Conservation (phyloP, 2,797 vertebrate genomes). For the Agapornis canus region DNA sequence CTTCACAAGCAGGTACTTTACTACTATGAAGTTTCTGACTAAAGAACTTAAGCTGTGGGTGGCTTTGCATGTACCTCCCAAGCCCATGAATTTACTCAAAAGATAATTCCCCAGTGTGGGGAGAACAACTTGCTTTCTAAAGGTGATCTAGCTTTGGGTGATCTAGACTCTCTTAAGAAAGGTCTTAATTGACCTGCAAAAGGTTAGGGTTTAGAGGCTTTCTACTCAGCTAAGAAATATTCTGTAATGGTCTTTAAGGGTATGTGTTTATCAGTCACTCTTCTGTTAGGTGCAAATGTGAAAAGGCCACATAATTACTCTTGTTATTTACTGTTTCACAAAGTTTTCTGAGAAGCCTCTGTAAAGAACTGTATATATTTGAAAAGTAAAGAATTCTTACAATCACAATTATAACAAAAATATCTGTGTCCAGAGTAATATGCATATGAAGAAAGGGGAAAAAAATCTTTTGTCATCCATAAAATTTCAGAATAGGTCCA, state of each 20-base stretch:
- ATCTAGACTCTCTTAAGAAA: neutral
- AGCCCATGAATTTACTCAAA: neutral
- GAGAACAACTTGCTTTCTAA: neutral
- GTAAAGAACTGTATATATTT: neutral
- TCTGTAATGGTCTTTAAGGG: neutral
- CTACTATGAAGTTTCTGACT: neutral
- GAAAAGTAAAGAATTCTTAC: neutral
- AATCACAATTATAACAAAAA: neutral
- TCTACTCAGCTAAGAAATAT: neutral
- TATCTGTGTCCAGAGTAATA: neutral
- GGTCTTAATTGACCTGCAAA: neutral
- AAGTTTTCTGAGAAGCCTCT: neutral
- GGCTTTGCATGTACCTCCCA: rapidly evolving
- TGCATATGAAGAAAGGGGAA: neutral
- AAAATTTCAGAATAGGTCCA: neutral
- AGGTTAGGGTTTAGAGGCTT: neutral
- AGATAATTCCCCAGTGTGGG: neutral
- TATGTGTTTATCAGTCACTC: neutral
- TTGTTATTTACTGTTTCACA: neutral
- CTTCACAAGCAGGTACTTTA: neutral
- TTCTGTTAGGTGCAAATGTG: neutral
- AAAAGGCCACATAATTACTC: neutral
- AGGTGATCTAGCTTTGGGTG: neutral
- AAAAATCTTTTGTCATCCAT: neutral
- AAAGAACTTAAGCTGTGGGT: neutral